Conservation (phyloP, 2,888 invertebrate genomes). For the Ectropis crepuscularia region DNA sequence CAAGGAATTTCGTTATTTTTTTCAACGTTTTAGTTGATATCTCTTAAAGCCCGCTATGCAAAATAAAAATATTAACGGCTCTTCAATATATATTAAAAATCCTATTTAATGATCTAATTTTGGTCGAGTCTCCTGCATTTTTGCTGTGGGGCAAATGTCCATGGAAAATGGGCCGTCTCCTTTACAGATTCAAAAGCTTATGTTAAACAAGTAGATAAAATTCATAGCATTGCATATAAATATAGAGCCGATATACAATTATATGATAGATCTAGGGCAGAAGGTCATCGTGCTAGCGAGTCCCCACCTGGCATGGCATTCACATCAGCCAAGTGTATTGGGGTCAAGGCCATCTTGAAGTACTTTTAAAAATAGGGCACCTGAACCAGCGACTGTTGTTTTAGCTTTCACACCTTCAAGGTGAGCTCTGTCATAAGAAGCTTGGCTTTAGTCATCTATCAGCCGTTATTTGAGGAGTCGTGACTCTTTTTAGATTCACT, state of each 20-base stretch:
- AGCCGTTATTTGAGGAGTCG: constrained; percentile 5
- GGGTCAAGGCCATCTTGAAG: constrained; percentile 77
- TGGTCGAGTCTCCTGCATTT: too few species aligned
- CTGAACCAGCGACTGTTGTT: constrained; percentile 46
- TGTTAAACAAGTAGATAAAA: constrained; percentile 13
- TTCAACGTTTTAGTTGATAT: too few species aligned
- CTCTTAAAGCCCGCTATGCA: too few species aligned
- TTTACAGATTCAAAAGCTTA: neutral
- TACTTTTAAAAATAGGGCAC: constrained; percentile 65
- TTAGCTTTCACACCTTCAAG: constrained; percentile 45
- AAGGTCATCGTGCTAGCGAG: constrained; percentile 61
- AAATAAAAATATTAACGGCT: too few species aligned
- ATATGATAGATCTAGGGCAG: constrained; percentile 53
- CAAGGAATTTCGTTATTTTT: too few species aligned
- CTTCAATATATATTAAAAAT: too few species aligned
- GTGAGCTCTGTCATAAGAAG: constrained; percentile 25
- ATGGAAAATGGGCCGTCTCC: too few species aligned
- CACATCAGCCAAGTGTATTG: constrained; percentile 67
- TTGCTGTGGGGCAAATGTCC: neutral
- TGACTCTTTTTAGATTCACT: constrained; percentile 2
- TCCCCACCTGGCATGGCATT: constrained; percentile 64
- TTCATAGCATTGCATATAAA: constrained; percentile 12
- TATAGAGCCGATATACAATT: constrained; percentile 40
- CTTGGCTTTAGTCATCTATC: constrained; percentile 12
- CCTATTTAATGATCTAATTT: too few species aligned